Percentiles rank a stretch among this genome's conserved stretches.
Evolutionary conservation across 2,888 invertebrate genomes (phyloP).

Genomic region (Meiosimyza decipiens): DNA sequence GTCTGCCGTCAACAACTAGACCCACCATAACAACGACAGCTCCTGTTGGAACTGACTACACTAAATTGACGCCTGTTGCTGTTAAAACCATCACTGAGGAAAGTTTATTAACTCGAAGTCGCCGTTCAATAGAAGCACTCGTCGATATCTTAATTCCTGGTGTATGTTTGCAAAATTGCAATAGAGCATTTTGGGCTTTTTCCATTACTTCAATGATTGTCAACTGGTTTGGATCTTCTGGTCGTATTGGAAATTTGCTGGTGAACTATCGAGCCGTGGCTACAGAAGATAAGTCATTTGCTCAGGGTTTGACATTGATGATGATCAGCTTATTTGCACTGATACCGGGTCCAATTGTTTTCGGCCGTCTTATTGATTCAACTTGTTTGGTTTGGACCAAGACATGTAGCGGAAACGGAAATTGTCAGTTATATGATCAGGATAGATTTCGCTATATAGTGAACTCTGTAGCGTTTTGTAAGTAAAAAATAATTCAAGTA

Average conservation of each 20-base stretch:
- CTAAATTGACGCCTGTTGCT: background rate
- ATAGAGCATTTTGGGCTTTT: conserved; percentile 68
- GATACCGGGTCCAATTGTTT: conserved; percentile 77
- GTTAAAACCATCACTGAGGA: conserved; percentile 22
- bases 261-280: conserved; percentile 75
- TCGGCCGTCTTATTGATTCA: conserved; percentile 74
- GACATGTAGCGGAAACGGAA: conserved; percentile 72
- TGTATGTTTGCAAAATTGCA: conserved; percentile 68
- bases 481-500: conserved; percentile 45
- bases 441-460: conserved; percentile 70
- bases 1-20: background rate
- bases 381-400: conserved; percentile 77
- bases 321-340: conserved; percentile 73
- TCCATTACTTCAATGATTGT: conserved; percentile 69
- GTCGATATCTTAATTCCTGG: conserved; percentile 58
- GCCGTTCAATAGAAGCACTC: conserved; percentile 38
- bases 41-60: conserved; percentile 10
- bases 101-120: conserved; percentile 27
- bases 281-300: conserved; percentile 73
- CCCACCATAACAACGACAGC: conserved; percentile 24
- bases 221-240: conserved; percentile 74
- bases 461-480: conserved; percentile 71
- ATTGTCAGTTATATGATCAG: conserved; percentile 77
- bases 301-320: conserved; percentile 73
- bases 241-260: conserved; percentile 74